phyloP scores from a whole-genome alignment of 2,797 vertebrate genomes.

The Buphagus erythrorhynchus region DNA sequence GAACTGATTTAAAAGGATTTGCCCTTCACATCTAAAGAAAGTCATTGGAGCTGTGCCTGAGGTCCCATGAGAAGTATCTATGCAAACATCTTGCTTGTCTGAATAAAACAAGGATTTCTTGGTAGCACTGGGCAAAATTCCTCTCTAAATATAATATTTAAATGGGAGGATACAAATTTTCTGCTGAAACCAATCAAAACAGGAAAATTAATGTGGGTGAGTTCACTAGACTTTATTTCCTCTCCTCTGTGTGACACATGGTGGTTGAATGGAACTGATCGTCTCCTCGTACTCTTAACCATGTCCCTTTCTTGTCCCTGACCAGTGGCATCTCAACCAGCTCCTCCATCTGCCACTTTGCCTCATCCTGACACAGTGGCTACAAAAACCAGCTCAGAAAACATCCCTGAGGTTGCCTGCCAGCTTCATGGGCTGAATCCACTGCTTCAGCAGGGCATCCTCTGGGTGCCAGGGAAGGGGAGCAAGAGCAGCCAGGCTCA shows the following conservation, averaged over 20 bases:
- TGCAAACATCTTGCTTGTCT: not conserved
- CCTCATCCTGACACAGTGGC: not conserved
- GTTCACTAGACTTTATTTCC: not conserved
- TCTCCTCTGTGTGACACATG: not conserved
- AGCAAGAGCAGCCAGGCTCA: not conserved
- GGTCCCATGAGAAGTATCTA: not conserved
- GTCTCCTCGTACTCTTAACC: not conserved
- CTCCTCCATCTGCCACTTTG: not conserved
- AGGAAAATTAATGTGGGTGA: not conserved
- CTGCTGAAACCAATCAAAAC: not conserved
- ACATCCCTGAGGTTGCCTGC: rapidly evolving
- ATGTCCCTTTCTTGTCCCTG: not conserved
- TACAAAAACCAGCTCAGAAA: not conserved
- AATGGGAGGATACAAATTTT: not conserved
- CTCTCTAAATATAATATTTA: not conserved
- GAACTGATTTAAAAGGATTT: not conserved
- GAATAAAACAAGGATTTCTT: not conserved
- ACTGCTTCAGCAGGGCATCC: not conserved
- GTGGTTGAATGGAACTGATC: not conserved
- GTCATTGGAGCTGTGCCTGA: not conserved
- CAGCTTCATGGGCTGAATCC: not conserved
- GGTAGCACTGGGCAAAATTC: not conserved
- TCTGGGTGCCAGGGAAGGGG: no score
- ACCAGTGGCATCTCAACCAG: not conserved
- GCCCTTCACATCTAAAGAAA: not conserved